Evolutionary conservation across 2,888 invertebrate species (phyloP).

Genomic region (Drosophila hamatofila): DNA sequence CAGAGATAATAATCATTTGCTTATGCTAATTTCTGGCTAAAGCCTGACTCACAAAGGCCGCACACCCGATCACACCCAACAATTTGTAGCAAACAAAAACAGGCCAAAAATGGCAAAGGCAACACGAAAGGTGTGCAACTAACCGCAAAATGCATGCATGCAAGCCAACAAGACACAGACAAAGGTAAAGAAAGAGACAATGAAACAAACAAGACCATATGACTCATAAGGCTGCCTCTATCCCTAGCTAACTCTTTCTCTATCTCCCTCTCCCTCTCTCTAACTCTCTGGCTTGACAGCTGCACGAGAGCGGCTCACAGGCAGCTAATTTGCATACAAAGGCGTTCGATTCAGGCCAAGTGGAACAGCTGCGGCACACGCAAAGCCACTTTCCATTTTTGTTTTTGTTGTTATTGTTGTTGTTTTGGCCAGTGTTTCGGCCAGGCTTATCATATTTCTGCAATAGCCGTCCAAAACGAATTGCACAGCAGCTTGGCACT

Average conservation of each 20-base stretch:
- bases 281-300: conserved; percentile 28
- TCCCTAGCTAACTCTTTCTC: neutral
- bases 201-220: conserved; percentile 38
- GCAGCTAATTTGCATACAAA: conserved; percentile 78
- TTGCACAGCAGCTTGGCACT: conserved; percentile 53
- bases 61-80: conserved; percentile 19
- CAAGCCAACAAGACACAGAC: conserved; percentile 29
- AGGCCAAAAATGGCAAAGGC: conserved; percentile 43
- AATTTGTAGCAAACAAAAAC: conserved; percentile 42
- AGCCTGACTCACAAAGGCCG: conserved; percentile 52
- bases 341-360: conserved; percentile 68
- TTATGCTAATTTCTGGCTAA: conserved; percentile 60
- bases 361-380: conserved; percentile 54
- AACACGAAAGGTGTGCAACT: conserved; percentile 28
- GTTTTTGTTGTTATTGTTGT: neutral
- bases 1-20: conserved; percentile 59
- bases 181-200: conserved; percentile 23
- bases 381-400: conserved; percentile 12
- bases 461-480: conserved; percentile 50
- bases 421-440: conserved; percentile 18
- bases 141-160: conserved; percentile 35
- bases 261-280: too few relatives aligned
- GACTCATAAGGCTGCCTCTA: conserved; percentile 37
- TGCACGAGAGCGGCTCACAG: conserved; percentile 37
- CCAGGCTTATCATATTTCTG: conserved; percentile 36